Evolutionary conservation across 2,888 invertebrate genomes (phyloP).

Genomic region (Oxytorus armatus): DNA sequence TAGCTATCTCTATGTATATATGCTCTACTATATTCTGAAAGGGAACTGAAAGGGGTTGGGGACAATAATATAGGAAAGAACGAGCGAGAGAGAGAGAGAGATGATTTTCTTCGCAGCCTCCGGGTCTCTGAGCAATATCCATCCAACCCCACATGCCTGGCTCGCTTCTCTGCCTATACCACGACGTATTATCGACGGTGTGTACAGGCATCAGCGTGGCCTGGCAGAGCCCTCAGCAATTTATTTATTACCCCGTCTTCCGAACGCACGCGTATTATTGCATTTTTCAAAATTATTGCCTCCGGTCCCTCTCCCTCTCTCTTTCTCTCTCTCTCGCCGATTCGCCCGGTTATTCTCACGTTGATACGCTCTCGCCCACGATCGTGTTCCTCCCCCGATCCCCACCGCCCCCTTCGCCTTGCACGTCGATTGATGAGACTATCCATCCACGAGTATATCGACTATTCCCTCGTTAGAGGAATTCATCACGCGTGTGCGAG

Average conservation of each 20-base stretch:
- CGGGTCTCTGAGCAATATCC: conserved; percentile 82
- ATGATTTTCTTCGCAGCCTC: conserved; percentile 78
- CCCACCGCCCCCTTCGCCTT: neutral
- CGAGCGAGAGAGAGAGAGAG: conserved; percentile 57
- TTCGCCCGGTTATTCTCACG: conserved; percentile 45
- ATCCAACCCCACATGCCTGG: conserved; percentile 81
- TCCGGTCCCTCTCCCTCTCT: conserved; percentile 8
- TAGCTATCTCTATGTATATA: conserved; percentile 63
- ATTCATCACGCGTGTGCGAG: conserved; percentile 31
- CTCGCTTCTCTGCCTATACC: conserved; percentile 76
- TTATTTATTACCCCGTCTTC: conserved; percentile 83
- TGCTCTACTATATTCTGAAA: conserved; percentile 42
- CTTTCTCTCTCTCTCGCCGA: conserved; percentile 16
- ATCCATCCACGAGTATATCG: conserved; percentile 20
- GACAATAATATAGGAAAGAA: conserved; percentile 83
- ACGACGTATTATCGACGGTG: conserved; percentile 80
- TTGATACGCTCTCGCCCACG: conserved; percentile 40
- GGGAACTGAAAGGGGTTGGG: conserved; percentile 76
- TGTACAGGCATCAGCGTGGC: conserved; percentile 71
- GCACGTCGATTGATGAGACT: conserved; percentile 54
- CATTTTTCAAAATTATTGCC: conserved; percentile 82
- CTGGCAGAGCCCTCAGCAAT: conserved; percentile 81
- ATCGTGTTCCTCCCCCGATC: neutral
- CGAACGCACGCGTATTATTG: conserved; percentile 81
- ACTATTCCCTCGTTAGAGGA: conserved; percentile 36